Conservation (phyloP, 2,888 invertebrate genomes). For the Lasioglossum villosulum region DNA sequence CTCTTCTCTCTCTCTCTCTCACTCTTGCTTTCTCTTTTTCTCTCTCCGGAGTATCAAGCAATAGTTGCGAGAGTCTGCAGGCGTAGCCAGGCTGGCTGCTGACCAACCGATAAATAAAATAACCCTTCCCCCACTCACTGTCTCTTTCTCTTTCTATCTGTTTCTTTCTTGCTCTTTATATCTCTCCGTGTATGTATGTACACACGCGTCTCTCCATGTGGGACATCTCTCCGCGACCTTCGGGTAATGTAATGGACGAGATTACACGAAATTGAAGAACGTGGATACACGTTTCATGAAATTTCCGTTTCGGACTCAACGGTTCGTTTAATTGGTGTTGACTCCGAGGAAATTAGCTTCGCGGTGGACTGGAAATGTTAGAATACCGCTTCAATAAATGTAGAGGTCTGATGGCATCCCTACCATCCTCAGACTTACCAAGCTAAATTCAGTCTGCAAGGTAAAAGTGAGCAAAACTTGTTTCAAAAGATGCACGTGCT, state of each 20-base stretch:
- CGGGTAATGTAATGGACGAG: neutral
- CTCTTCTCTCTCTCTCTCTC: neutral
- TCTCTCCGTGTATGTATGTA: neutral
- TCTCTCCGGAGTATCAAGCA: slow-evolving; percentile 21
- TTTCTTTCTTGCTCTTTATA: neutral
- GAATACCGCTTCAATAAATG: neutral
- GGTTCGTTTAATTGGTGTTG: neutral
- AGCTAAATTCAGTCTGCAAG: too few relatives aligned
- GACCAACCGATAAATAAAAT: slow-evolving; percentile 80
- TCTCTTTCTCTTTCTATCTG: neutral
- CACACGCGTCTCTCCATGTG: neutral
- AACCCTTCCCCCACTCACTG: slow-evolving; percentile 48
- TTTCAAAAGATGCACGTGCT: too few relatives aligned
- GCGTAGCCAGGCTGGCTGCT: slow-evolving; percentile 71
- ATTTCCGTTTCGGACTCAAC: slow-evolving; percentile 1
- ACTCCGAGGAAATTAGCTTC: neutral
- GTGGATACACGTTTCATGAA: neutral
- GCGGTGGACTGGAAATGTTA: neutral
- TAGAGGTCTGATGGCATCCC: too few relatives aligned
- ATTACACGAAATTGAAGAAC: slow-evolving; percentile 7
- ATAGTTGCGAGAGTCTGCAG: slow-evolving; percentile 46
- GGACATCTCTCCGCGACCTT: neutral
- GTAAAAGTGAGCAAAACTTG: too few relatives aligned
- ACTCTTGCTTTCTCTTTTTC: neutral
- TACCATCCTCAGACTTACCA: too few relatives aligned